Evolutionary conservation across 2,888 invertebrate species (phyloP), one percentile per base, ranked within the genome.

Genomic region (Encarsia formosa): DNA sequence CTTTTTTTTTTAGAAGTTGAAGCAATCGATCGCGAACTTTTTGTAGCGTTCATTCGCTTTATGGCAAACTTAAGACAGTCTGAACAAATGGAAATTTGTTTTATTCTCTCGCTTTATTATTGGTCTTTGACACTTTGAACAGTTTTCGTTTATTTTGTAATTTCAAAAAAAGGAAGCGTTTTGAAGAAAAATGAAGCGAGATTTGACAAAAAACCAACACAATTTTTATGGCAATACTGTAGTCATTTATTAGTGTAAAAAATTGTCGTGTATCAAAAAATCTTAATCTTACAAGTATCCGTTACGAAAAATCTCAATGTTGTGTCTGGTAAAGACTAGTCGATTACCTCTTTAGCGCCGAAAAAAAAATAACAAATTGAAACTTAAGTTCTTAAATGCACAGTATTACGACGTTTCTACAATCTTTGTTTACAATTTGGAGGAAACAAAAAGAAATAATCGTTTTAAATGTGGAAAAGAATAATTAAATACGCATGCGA

Each of bases 251-350:
- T 66, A 64, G 45, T 62, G 60, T 63, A 61, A 59, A 62, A 64
- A 58, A 34, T n/a, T n/a, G n/a, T n/a, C n/a, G n/a, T n/a, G n/a
- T n/a, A 60, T 42, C 54, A 61, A 54, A 54, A 57, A 61, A 68
- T 63, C 62, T 66, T 63, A 57, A 59, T 57, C 62, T 63, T 62
- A 59, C 44, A 51, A 40, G 59, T 62, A 61, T 64, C 8, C 9
- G 60, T 65, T 61, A 63, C 50, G 55, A 63, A 66, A 60, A 62
- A 67, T 68, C 66, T 70, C 67, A 65, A 69, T 66, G 65, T 61
- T 68, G 69, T 67, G 66, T 66, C 69, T 64, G 62, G 66, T 67
- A 65, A 67, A 70, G 71, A 72, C 71, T 72, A 72, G 70, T 69
- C 66, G 65, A 60, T n/a, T n/a, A n/a, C n/a, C n/a, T n/a, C n/a